Base-by-base conservation (phyloP, 2,113 vertebrate genomes). In the Eurypyga helias region DNA sequence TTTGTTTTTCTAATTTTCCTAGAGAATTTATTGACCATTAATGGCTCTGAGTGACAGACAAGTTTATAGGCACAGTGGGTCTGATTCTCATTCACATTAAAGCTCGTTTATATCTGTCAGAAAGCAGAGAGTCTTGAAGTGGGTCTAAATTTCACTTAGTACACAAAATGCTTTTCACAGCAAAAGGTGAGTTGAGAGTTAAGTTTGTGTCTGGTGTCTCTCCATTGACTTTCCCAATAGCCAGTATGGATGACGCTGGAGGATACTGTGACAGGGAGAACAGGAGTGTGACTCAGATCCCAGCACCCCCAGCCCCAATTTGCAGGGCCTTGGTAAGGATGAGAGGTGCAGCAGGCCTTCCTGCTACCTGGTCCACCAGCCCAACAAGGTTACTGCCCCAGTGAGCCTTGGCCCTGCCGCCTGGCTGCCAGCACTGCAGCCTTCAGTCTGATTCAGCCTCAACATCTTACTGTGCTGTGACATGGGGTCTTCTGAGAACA, bases 1-100 rank as follows among this genome's bases (percentile, higher is more conserved):
- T 66, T 86, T 83, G 41, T 57, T 95, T 93, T 81, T 49, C 60
- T 77, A 31, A 52, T 77, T 88, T 88, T 94, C 34, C 79, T 41
- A 15, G 29, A 45, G 55, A 64, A 75, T 90, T 90, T 86, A 41
- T 86, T 73, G 34, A 49, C 31, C 28, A 17, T 75, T 58, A 78
- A 60, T 17, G 43, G 26, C 65, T 79, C 62, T 21, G 23, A 92
- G 70, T 61, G 67, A 85, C 41, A 78, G 26, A 34, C 14, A 75
- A 71, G 76, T 69, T 65, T 73, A 45, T 7, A 75, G 51, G 57
- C 61, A 76, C 34, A 52, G 20, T 26, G 34, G 43, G 34, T 65
- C 69, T 54, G 43, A 43, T 67, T 91, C 29, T 75, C 21, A 48
- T 78, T 84, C 38, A 77, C 20, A 31, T 46, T 33, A 52, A 87